Evolutionary conservation across 2,113 vertebrate species (phyloP).

Genomic region (Laticauda colubrina): DNA sequence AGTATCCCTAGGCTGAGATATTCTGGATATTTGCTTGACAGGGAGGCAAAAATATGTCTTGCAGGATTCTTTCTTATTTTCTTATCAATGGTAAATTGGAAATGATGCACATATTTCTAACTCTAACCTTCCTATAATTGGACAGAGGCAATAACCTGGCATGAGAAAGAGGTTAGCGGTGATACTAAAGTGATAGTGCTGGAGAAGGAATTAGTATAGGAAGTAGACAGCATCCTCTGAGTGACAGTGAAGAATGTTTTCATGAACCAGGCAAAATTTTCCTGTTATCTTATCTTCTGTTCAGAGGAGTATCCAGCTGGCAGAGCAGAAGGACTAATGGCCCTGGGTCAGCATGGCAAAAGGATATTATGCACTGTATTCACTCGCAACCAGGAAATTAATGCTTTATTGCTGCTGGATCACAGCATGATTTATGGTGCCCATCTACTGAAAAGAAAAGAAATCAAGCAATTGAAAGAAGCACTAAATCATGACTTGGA

Average conservation of each 20-base stretch:
- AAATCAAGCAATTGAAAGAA: conserved; percentile 21
- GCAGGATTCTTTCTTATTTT: neutral
- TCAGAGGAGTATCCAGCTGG: conserved; percentile 19
- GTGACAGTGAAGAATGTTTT: neutral
- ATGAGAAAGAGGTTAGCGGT: neutral
- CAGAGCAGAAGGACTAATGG: conserved; percentile 17
- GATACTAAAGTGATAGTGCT: neutral
- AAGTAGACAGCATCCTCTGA: neutral
- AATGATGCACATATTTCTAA: neutral
- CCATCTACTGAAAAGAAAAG: conserved; percentile 18
- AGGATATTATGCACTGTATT: conserved; percentile 6
- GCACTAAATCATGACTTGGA: neutral
- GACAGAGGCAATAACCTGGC: neutral
- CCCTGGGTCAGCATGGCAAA: neutral
- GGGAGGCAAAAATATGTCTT: neutral
- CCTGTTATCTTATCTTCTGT: conserved; percentile 22
- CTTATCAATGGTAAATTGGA: neutral
- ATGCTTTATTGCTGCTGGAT: conserved; percentile 30
- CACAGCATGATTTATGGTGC: conserved; percentile 46
- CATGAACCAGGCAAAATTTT: conserved; percentile 18
- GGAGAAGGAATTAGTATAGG: neutral
- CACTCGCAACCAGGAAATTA: conserved; percentile 40
- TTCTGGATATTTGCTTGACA: neutral
- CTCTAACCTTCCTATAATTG: neutral
- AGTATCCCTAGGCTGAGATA: neutral